A percentile compares a stretch with the other conserved stretches of the same genome.
phyloP scores from a whole-genome alignment of 2,113 vertebrate species.

The Elephantulus edwardii region DNA sequence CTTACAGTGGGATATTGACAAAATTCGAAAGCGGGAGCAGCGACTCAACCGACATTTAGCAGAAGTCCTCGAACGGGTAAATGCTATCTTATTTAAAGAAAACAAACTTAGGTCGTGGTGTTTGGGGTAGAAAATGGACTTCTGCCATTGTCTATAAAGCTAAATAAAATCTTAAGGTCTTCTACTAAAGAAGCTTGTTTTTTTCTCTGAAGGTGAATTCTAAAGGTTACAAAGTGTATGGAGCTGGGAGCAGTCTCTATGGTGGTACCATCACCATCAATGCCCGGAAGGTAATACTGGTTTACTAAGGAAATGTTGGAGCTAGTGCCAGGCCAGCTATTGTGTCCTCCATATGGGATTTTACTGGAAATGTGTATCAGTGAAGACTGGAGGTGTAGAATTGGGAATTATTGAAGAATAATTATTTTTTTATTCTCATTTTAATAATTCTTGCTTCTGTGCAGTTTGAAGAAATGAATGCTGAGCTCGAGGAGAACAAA shows the following conservation, averaged over 20 bases:
- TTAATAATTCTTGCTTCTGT: neutral
- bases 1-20: slow-evolving; percentile 98
- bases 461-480: slow-evolving; percentile 98
- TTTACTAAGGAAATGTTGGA: neutral
- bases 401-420: neutral
- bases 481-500: slow-evolving; percentile 95
- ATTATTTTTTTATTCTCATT: neutral
- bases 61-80: slow-evolving; percentile 94
- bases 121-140: neutral
- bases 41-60: slow-evolving; percentile 93
- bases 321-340: neutral
- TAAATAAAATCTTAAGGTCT: neutral
- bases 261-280: slow-evolving; percentile 98
- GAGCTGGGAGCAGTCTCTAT: slow-evolving; percentile 95
- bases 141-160: neutral
- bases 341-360: neutral
- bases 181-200: slow-evolving; percentile 24
- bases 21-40: slow-evolving; percentile 95
- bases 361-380: neutral
- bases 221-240: slow-evolving; percentile 97
- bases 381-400: neutral
- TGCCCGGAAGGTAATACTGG: slow-evolving; percentile 90
- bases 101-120: neutral
- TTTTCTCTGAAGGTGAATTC: slow-evolving; percentile 91
- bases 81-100: slow-evolving; percentile 53